phyloP scores from a whole-genome alignment of 2,797 vertebrate genomes.

The Choloepus didactylus region DNA sequence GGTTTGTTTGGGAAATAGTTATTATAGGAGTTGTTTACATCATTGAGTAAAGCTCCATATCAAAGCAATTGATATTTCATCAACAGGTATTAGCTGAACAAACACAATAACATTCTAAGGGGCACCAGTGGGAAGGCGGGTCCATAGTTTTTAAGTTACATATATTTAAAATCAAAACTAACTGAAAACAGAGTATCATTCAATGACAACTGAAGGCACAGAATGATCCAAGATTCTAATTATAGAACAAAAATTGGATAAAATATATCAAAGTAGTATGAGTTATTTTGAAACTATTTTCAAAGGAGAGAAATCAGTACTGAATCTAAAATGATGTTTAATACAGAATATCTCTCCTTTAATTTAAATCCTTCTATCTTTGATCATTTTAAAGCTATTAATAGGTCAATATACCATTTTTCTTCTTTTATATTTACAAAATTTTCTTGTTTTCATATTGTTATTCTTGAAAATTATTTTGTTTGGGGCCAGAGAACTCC shows the following conservation, averaged over 20 bases:
- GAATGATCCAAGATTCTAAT: neutral
- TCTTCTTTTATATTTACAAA: neutral
- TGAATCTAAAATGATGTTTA: neutral
- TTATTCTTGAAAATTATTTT: neutral
- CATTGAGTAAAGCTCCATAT: neutral
- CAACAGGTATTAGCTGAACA: neutral
- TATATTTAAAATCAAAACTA: conserved; percentile 12
- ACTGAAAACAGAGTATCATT: neutral
- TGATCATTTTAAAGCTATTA: neutral
- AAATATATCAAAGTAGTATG: neutral
- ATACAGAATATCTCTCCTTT: neutral
- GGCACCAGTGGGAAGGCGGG: neutral
- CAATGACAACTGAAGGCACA: neutral
- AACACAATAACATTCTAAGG: neutral
- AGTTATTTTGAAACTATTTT: neutral
- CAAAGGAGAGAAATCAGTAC: neutral
- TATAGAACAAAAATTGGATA: neutral
- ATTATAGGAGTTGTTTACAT: neutral
- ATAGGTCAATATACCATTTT: neutral
- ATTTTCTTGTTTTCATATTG: neutral
- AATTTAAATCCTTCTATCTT: neutral
- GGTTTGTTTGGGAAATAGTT: neutral
- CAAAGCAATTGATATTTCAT: neutral
- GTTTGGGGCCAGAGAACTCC: neutral
- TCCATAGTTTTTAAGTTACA: neutral